These are phyloP conservation scores for Lepidocyrtoides sp. DNA, from an alignment of 2,888 invertebrate genomes.

Conservation along the genomic window DNA sequence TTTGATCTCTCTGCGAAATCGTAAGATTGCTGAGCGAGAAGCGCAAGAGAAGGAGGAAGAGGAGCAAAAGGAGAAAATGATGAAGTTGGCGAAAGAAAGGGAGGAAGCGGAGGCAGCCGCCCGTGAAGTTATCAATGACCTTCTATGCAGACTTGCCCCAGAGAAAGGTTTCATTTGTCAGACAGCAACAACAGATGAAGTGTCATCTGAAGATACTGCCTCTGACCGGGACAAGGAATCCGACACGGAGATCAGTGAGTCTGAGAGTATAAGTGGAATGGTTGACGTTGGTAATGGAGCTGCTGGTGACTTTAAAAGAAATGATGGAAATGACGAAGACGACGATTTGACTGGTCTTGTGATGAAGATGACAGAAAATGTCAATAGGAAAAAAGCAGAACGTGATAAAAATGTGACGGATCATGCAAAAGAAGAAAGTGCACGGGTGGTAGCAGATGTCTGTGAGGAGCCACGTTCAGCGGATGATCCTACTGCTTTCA, in stretches of 20 bases:
- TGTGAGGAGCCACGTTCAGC: background rate
- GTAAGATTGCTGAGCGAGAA: conserved; percentile 73
- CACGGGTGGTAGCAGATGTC: too few species aligned
- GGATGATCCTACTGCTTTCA: too few species aligned
- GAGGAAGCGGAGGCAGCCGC: conserved; percentile 29
- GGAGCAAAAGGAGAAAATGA: conserved; percentile 4
- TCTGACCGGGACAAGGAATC: conserved; percentile 31
- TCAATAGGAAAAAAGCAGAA: background rate
- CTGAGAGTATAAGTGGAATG: conserved; percentile 45
- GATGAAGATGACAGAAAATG: too few species aligned
- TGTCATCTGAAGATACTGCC: conserved; percentile 32
- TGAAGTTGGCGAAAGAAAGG: background rate
- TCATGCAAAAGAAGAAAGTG: background rate
- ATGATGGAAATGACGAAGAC: background rate
- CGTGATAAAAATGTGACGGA: background rate
- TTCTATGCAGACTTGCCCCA: conserved; percentile 51
- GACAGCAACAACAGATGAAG: background rate
- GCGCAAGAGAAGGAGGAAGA: conserved; percentile 51
- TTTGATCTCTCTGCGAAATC: conserved; percentile 77
- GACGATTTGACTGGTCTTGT: too few species aligned
- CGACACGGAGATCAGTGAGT: conserved; percentile 62
- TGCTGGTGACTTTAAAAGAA: background rate
- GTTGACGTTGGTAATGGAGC: background rate
- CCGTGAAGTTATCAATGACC: conserved; percentile 51
- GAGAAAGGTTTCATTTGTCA: conserved; percentile 52